Evolutionary conservation across 2,797 vertebrate genomes (phyloP).

Genomic region (Xiphophorus birchmanni): DNA sequence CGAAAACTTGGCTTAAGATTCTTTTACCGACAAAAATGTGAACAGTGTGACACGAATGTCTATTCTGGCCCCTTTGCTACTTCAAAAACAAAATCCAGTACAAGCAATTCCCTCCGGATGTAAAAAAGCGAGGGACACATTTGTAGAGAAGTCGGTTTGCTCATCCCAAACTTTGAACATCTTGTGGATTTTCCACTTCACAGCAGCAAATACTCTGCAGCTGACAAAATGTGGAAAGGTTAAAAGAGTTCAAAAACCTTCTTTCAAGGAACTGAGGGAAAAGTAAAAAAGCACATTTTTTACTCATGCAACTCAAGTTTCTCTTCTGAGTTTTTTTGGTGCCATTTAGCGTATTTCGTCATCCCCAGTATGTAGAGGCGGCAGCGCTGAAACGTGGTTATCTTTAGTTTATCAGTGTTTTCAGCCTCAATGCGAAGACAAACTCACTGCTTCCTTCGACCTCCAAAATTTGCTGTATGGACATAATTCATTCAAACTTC

Average conservation of each 20-base stretch:
- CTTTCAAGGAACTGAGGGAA: neutral
- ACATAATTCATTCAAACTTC: neutral
- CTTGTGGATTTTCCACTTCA: neutral
- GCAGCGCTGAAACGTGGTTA: neutral
- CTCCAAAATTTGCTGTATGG: neutral
- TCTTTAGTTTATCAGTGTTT: neutral
- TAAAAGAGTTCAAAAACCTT: too few species aligned
- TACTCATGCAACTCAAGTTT: neutral
- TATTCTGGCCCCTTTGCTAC: neutral
- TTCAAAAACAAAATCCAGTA: neutral
- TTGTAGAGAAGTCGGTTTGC: neutral
- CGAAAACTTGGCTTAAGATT: neutral
- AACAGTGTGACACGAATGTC: neutral
- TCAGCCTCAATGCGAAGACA: constrained; percentile 12
- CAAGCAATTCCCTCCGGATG: neutral
- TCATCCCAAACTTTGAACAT: neutral
- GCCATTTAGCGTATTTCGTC: neutral
- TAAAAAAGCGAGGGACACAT: neutral
- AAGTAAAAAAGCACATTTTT: neutral
- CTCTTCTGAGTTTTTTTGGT: neutral
- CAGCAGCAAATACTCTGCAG: too few species aligned
- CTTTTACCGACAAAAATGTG: neutral
- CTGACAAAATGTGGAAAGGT: too few species aligned
- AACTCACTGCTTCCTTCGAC: neutral
- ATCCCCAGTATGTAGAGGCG: neutral